phyloP scores from a whole-genome alignment of 2,113 vertebrate genomes.

The Grallaria varia region DNA sequence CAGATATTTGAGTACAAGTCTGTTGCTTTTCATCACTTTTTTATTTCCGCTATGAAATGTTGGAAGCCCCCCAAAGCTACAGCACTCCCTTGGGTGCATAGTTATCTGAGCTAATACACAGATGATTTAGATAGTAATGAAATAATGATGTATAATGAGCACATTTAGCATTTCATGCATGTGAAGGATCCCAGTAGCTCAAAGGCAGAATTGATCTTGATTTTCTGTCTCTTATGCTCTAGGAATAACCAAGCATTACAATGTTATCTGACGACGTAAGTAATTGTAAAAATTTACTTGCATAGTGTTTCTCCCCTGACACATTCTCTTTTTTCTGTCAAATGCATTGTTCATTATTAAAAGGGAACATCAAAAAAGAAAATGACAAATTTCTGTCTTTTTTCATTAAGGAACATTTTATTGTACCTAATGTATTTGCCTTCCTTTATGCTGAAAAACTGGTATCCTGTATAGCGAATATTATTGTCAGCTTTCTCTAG shows the following conservation, averaged over 20 bases:
- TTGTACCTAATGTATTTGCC: neutral
- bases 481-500: neutral
- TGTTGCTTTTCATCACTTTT: neutral
- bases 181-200: slow-evolving; percentile 34
- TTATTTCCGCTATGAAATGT: neutral
- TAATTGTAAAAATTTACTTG: slow-evolving; percentile 36
- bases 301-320: neutral
- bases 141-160: slow-evolving; percentile 64
- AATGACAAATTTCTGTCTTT: neutral
- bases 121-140: slow-evolving; percentile 62
- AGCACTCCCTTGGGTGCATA: slow-evolving; percentile 45
- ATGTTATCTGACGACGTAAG: neutral
- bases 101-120: slow-evolving; percentile 64
- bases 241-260: neutral
- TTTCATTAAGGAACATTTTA: neutral
- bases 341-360: neutral
- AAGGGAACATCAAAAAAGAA: neutral
- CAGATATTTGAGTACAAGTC: neutral
- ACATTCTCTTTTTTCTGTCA: neutral
- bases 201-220: slow-evolving; percentile 48
- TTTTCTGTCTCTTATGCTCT: slow-evolving; percentile 4
- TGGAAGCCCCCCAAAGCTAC: slow-evolving; percentile 34
- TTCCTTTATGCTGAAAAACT: neutral
- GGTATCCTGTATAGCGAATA: neutral
- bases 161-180: slow-evolving; percentile 61